A percentile compares a stretch with the other conserved stretches of the same genome.
Conservation (phyloP, 2,888 invertebrate genomes). For the Diadegma fenestrale region DNA sequence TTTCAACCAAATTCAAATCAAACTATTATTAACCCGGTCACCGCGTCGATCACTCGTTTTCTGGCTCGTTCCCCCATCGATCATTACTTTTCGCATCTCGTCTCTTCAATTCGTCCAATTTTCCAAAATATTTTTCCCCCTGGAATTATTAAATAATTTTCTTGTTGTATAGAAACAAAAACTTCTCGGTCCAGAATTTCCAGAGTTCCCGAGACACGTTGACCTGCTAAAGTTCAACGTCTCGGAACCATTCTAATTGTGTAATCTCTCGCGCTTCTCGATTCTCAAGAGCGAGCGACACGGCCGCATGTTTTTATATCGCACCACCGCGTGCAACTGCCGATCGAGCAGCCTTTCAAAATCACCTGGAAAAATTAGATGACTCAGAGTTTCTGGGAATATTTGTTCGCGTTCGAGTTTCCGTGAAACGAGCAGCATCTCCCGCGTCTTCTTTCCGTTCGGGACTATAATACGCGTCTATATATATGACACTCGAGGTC, state of each 20-base stretch:
- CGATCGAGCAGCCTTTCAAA: neutral
- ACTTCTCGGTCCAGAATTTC: neutral
- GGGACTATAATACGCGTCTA: neutral
- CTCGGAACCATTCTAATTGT: neutral
- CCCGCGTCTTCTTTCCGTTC: constrained; percentile 1
- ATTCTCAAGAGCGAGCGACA: neutral
- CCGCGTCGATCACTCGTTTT: neutral
- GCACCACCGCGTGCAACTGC: neutral
- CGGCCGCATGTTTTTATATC: neutral
- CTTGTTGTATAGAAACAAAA: neutral
- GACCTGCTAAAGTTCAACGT: neutral
- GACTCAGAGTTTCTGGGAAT: neutral
- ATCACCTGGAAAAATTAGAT: neutral
- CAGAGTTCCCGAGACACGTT: neutral
- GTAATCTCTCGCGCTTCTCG: neutral
- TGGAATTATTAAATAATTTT: neutral
- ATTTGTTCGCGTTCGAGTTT: neutral
- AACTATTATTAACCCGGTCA: neutral
- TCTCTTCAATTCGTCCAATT: neutral
- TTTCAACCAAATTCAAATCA: neutral
- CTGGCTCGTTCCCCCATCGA: neutral
- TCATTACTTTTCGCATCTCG: neutral
- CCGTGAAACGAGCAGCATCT: neutral
- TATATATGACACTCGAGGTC: constrained; percentile 50
- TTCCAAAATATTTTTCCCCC: neutral